Base-by-base conservation (phyloP, 2,797 vertebrate species). In the Chromobotia macracanthus region DNA sequence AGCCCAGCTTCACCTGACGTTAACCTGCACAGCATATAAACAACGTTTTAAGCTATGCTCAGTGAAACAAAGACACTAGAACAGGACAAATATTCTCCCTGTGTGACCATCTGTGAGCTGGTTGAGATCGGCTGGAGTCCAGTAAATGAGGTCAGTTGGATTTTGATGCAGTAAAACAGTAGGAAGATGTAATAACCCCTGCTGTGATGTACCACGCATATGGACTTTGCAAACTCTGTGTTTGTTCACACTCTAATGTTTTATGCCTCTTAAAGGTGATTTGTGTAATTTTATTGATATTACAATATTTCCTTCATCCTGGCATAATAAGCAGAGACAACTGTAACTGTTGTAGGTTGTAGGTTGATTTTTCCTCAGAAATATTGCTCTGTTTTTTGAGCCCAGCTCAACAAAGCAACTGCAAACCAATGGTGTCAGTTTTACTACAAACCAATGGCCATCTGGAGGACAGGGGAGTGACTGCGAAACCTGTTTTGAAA, bases 101-200 rank as follows among this genome's bases (percentile, higher is more conserved):
- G 35, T 63, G 51, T 72, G 72, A 75, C 83, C 80, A 84, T 84
- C 83, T 84, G 80, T 72, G 79, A 79, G 67, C 69, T 67, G 86
- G 82, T 85, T 23, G 46, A 73, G 80, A 89, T 85, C 89, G 87
- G 89, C 89, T 64, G 88, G 89, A 87, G 85, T 83, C 28, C 19
- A 83, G 83, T 87, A 90, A 92, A 91, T 88, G 86, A 92, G 91
- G 90, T 91, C 89, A 91, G 87, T 81, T 84, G 77, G 58, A 87
- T 88, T 90, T 91, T 90, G 89, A 91, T 90, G 89, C 86, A 50
- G 83, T 86, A 83, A 56, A 87, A 86, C 87, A 86, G 87, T 87
- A 84, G 84, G 85, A 86, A 85, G 87, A 88, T 80, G 55, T 78
- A 72, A 72, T 71, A 31, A 56, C 61, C 71, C 80, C 78, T 67